phyloP scores from a whole-genome alignment of 2,113 vertebrate species.

The Pyrgilauda ruficollis region DNA sequence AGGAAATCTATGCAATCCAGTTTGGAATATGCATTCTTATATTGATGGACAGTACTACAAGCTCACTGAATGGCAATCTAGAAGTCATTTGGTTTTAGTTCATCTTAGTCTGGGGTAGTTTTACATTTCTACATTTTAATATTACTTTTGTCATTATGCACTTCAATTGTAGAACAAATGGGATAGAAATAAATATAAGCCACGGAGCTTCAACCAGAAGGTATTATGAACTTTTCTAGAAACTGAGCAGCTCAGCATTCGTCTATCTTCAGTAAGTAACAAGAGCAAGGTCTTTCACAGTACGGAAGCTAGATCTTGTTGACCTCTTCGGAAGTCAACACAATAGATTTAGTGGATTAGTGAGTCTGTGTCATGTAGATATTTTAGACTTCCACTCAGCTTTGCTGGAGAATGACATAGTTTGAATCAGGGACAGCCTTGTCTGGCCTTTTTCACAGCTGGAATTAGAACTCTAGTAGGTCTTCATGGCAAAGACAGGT shows the following conservation, averaged over 20 bases:
- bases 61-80: not conserved
- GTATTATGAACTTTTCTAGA: not conserved
- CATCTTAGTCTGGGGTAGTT: not conserved
- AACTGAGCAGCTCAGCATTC: not conserved
- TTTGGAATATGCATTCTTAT: not conserved
- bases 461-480: not conserved
- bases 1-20: not conserved
- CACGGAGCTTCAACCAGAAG: not conserved
- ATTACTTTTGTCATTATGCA: not conserved
- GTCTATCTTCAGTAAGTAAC: not conserved
- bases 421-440: constrained; percentile 12
- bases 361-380: not conserved
- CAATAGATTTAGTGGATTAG: not conserved
- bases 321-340: not conserved
- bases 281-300: not conserved
- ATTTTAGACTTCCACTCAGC: not conserved
- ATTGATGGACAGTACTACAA: not conserved
- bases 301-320: not conserved
- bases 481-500: not conserved
- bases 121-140: not conserved
- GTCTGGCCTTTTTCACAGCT: not conserved
- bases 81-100: not conserved
- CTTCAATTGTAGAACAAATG: not conserved
- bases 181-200: not conserved
- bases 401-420: constrained; percentile 10